phyloP scores from a whole-genome alignment of 1,140 invertebrate species.

The Galendromus occidentalis region DNA sequence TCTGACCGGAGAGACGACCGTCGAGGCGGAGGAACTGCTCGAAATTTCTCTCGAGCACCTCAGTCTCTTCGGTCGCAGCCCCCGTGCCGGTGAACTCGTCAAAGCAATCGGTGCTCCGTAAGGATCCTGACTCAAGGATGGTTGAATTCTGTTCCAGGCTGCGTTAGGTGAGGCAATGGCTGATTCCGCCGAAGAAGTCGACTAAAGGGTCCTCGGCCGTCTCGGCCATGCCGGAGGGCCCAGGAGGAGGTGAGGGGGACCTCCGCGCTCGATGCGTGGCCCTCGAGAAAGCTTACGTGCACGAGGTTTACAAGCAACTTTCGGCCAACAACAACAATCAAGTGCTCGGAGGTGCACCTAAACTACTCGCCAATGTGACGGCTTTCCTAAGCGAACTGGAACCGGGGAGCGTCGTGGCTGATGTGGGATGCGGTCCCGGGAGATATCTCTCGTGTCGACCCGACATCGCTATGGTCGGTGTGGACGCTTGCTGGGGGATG shows the following conservation, averaged over 20 bases:
- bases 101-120: no score
- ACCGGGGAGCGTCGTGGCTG: slow-evolving; percentile 71
- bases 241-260: slow-evolving; percentile 28
- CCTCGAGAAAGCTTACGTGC: slow-evolving; percentile 77
- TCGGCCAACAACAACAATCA: slow-evolving; percentile 26
- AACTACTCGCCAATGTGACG: slow-evolving; percentile 34
- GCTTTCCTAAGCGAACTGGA: slow-evolving; percentile 67
- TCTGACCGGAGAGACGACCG: no score
- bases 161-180: not conserved
- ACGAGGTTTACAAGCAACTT: slow-evolving; percentile 70
- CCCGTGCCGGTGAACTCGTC: no score
- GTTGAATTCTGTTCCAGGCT: no score
- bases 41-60: no score
- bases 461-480: slow-evolving; percentile 60
- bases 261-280: slow-evolving; percentile 51
- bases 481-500: slow-evolving; percentile 60
- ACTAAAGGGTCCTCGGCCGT: not conserved
- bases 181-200: not conserved
- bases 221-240: slow-evolving; percentile 10
- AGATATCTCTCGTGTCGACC: slow-evolving; percentile 73
- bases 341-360: slow-evolving; percentile 23
- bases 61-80: no score
- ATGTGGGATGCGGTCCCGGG: slow-evolving; percentile 81
- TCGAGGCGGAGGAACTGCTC: no score
- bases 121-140: no score